Percentiles rank a stretch among this genome's conserved stretches.
These are phyloP conservation scores for Kryptolebias ocellatus DNA, from an alignment of 2,797 vertebrate genomes.

Conservation along the genomic window DNA sequence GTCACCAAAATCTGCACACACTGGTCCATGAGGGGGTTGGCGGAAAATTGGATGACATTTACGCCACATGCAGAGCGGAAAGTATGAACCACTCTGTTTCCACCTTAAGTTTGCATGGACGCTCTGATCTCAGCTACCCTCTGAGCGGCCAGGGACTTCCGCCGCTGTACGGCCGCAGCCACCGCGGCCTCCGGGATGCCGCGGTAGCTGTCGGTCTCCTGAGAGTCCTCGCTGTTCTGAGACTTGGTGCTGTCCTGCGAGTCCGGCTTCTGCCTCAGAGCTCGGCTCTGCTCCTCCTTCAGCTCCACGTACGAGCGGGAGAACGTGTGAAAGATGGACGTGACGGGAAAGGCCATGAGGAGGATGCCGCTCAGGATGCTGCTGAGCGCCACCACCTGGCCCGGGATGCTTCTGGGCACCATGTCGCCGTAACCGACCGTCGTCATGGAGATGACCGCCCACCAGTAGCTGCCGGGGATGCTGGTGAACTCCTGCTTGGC, in stretches of 20 bases:
- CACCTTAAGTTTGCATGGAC: conserved; percentile 51
- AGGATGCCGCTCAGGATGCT: conserved; percentile 97
- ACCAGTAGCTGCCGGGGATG: conserved; percentile 96
- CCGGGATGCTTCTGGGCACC: conserved; percentile 95
- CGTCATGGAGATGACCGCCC: conserved; percentile 99
- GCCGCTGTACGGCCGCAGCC: conserved; percentile 43
- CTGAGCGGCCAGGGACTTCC: conserved; percentile 73
- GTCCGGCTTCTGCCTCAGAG: conserved; percentile 80
- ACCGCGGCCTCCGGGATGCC: conserved; percentile 58
- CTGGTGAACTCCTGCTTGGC: conserved; percentile 97
- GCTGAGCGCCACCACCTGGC: conserved; percentile 95
- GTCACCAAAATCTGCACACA: too few species aligned
- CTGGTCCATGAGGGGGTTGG: too few species aligned
- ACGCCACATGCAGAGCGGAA: background rate
- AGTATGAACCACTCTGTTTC: too few species aligned
- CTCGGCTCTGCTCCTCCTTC: conserved; percentile 89
- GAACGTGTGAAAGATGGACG: conserved; percentile 98
- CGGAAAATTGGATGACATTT: too few species aligned
- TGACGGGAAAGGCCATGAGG: conserved; percentile 97
- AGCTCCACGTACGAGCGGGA: conserved; percentile 95
- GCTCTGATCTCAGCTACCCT: conserved; percentile 64
- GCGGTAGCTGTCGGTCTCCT: conserved; percentile 70
- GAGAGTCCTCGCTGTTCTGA: conserved; percentile 77
- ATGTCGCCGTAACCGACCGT: conserved; percentile 98
- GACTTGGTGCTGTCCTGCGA: conserved; percentile 84